Percentiles rank a stretch among this genome's conserved stretches.
Conservation (phyloP, 2,797 vertebrate genomes). For the Phataginus tricuspis region DNA sequence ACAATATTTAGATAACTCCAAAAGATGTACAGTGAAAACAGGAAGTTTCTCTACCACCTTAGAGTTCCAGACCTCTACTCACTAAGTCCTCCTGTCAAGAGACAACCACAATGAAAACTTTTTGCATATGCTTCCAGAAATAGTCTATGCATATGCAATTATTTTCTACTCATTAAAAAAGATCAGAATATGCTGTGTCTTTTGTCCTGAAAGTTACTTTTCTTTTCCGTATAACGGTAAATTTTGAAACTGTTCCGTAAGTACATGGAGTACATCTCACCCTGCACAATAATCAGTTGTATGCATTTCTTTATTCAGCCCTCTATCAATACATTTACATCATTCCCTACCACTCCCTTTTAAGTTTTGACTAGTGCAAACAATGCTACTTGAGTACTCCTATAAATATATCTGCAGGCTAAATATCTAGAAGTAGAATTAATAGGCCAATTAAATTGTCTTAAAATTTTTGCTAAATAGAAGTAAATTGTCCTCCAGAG, state of each 20-base stretch:
- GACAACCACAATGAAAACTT: neutral
- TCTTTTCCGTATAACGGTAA: neutral
- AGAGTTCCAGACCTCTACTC: neutral
- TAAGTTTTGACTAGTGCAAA: neutral
- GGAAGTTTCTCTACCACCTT: neutral
- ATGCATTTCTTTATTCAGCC: slow-evolving; percentile 25
- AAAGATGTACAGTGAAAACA: neutral
- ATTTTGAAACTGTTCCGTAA: slow-evolving; percentile 9
- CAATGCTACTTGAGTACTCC: neutral
- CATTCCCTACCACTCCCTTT: neutral
- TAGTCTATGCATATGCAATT: neutral
- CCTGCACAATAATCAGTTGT: neutral
- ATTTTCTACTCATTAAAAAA: neutral
- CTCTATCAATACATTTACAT: neutral
- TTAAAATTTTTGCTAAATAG: slow-evolving; percentile 5
- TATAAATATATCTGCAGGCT: neutral
- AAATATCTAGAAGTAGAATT: neutral
- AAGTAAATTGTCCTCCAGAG: neutral
- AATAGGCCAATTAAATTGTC: neutral
- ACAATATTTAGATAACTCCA: neutral
- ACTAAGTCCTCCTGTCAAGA: neutral
- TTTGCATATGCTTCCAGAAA: neutral
- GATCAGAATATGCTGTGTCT: neutral
- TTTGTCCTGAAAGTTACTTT: neutral
- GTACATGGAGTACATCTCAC: neutral